These are phyloP conservation scores for Cheilosia soror DNA, from an alignment of 2,888 invertebrate species.

Conservation along the genomic window DNA sequence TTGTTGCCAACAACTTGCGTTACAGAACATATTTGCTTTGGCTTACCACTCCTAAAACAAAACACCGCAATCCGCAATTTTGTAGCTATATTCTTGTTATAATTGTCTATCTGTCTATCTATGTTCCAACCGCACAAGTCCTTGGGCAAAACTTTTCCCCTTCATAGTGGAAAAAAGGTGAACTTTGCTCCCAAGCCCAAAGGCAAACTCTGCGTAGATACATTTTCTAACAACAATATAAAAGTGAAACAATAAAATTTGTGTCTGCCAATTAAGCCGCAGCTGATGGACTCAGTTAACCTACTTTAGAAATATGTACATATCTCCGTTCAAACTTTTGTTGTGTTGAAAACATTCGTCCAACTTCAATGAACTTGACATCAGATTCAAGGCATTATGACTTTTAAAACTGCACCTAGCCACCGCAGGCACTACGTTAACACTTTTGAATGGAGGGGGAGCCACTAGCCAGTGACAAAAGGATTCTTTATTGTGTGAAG, in stretches of 20 bases:
- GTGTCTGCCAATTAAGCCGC: conserved; percentile 66
- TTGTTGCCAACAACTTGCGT: background rate
- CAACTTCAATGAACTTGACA: conserved; percentile 67
- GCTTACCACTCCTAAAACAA: background rate
- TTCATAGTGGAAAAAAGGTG: background rate
- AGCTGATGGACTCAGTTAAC: conserved; percentile 56
- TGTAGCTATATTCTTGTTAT: background rate
- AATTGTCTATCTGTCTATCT: background rate
- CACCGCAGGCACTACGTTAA: background rate
- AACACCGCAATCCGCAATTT: background rate
- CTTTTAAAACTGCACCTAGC: background rate
- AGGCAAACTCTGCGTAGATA: conserved; percentile 41
- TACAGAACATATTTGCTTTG: background rate
- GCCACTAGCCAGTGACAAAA: background rate
- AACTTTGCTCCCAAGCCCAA: conserved; percentile 37
- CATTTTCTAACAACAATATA: conserved; percentile 30
- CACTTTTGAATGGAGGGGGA: background rate
- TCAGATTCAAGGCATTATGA: conserved; percentile 30
- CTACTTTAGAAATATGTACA: conserved; percentile 42
- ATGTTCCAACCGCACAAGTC: conserved; percentile 50
- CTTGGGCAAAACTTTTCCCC: conserved; percentile 28
- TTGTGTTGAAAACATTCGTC: conserved; percentile 12
- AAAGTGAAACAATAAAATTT: conserved; percentile 65
- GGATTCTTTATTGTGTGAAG: background rate
- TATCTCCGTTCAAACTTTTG: conserved; percentile 14